These are phyloP conservation scores for Palythoa grandis DNA, from an alignment of 92 coral and sea anemone genomes.

Conservation along the genomic window DNA sequence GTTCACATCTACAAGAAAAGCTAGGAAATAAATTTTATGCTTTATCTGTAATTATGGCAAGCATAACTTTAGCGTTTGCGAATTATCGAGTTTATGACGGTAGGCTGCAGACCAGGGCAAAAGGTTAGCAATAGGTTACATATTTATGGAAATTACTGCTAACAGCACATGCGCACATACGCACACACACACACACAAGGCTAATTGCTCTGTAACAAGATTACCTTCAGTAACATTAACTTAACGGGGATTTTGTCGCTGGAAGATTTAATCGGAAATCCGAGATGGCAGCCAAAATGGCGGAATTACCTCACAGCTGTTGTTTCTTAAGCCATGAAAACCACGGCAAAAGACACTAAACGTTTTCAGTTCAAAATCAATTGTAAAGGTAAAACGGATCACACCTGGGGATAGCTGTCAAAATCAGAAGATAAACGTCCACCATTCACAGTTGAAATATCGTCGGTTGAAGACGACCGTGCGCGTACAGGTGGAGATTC, in stretches of 20 bases:
- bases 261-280: not conserved
- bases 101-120: too few species aligned
- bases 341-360: not conserved
- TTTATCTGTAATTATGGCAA: too few species aligned
- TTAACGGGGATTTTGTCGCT: not conserved
- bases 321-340: not conserved
- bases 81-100: too few species aligned
- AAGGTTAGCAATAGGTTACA: too few species aligned
- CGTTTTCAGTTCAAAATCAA: not conserved
- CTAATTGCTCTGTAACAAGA: too few species aligned
- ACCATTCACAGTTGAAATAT: constrained; percentile 77
- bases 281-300: not conserved
- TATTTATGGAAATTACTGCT: too few species aligned
- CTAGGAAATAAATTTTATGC: too few species aligned
- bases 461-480: constrained; percentile 85
- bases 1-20: too few species aligned
- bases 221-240: not conserved
- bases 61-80: too few species aligned
- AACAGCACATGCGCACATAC: too few species aligned
- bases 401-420: constrained; percentile 81
- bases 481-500: constrained; percentile 79
- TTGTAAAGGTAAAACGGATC: not conserved
- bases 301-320: not conserved
- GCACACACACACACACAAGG: too few species aligned
- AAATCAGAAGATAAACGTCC: constrained; percentile 77